Evolutionary conservation across 92 coral and sea anemone species (phyloP).

Genomic region (Pocillopora grandis): DNA sequence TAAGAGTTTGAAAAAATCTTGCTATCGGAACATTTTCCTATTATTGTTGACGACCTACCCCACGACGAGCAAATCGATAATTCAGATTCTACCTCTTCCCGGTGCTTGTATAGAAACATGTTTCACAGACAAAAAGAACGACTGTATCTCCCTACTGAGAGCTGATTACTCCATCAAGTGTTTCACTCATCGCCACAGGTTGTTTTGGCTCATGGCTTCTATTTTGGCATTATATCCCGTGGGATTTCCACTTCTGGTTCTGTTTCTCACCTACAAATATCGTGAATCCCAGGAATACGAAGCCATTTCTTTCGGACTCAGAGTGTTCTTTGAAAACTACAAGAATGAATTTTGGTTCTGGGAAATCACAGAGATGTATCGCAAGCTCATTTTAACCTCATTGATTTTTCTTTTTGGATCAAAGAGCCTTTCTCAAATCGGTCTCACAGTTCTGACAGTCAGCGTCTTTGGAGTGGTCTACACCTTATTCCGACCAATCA

Average conservation of each 20-base stretch:
- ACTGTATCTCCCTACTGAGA: not conserved
- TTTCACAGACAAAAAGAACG: not conserved
- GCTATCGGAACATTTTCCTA: not conserved
- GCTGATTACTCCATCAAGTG: conserved; percentile 2
- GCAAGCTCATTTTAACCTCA: not conserved
- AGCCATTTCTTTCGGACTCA: not conserved
- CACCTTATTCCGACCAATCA: not conserved
- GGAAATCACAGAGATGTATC: not conserved
- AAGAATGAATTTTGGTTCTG: not conserved
- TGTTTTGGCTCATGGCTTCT: not conserved
- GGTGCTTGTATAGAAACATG: not conserved
- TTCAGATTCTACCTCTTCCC: not conserved
- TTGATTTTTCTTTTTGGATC: not conserved
- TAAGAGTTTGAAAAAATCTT: not conserved
- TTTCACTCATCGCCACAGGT: not conserved
- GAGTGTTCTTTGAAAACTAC: not conserved
- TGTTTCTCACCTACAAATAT: not conserved
- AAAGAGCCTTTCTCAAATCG: not conserved
- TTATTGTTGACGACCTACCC: not conserved
- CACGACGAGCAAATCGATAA: not conserved
- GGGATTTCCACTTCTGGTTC: not conserved
- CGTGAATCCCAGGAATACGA: not conserved
- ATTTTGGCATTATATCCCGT: not conserved
- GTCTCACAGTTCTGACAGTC: not conserved
- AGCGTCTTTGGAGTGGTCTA: not conserved